Conservation (phyloP, 2,797 vertebrate species). For the Cossypha polioptera region DNA sequence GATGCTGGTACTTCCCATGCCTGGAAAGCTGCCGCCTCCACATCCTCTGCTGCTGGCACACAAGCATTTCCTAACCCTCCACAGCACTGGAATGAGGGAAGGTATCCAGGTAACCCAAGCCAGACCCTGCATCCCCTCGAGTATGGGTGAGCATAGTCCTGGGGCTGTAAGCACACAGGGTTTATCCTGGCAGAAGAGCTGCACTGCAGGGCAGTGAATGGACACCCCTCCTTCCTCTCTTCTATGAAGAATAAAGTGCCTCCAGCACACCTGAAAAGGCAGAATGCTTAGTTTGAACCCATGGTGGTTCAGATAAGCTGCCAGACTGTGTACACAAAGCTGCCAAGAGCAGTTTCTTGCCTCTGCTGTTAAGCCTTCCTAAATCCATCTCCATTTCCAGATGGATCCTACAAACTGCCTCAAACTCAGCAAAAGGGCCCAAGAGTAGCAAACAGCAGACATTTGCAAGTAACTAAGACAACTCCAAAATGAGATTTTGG, state of each 20-base stretch:
- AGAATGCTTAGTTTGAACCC: neutral
- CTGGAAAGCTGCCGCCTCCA: constrained; percentile 71
- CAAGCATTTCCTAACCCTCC: neutral
- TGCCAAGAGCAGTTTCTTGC: neutral
- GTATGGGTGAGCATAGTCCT: neutral
- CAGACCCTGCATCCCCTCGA: neutral
- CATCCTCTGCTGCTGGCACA: constrained; percentile 61
- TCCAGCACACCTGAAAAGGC: neutral
- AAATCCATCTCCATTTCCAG: neutral
- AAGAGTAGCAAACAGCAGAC: neutral
- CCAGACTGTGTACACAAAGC: neutral
- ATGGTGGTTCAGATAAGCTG: neutral
- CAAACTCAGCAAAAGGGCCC: neutral
- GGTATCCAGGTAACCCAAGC: neutral
- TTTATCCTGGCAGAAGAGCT: neutral
- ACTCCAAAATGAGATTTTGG: neutral
- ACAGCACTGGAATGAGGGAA: neutral
- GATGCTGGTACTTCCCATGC: constrained; percentile 66
- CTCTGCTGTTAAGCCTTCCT: neutral
- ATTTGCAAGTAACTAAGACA: neutral
- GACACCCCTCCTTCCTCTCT: neutral
- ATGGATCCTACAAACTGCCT: neutral
- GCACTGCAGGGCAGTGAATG: fast-evolving
- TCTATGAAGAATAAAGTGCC: neutral
- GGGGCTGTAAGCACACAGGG: neutral